phyloP scores from a whole-genome alignment of 2,797 vertebrate species.

The Sebastes paucispinis region DNA sequence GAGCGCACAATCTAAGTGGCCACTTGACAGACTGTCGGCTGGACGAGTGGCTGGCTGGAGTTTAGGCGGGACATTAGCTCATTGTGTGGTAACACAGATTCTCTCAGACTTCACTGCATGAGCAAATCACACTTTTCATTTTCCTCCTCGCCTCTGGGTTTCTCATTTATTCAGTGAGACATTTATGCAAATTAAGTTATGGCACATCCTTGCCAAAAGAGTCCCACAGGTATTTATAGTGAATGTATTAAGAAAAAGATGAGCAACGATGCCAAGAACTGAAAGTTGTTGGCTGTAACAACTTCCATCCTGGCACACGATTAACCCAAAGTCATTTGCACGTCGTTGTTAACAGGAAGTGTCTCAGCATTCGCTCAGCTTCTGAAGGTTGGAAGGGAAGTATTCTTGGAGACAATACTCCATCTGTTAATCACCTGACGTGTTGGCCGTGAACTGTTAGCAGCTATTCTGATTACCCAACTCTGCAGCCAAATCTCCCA shows the following conservation, averaged over 20 bases:
- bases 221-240: slow-evolving; percentile 39
- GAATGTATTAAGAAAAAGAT: slow-evolving; percentile 12
- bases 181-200: slow-evolving; percentile 39
- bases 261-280: slow-evolving; percentile 12
- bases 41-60: slow-evolving; percentile 29
- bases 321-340: slow-evolving; percentile 13
- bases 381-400: background rate
- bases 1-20: slow-evolving; percentile 18
- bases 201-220: slow-evolving; percentile 13
- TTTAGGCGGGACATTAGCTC: slow-evolving; percentile 28
- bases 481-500: slow-evolving; percentile 8
- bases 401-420: slow-evolving; percentile 12
- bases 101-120: background rate
- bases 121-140: background rate
- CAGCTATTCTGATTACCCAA: slow-evolving; percentile 1
- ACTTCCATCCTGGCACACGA: slow-evolving; percentile 15
- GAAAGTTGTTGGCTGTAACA: slow-evolving; percentile 7
- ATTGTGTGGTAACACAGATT: background rate
- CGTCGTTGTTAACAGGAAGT: background rate
- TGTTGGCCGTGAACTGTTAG: slow-evolving; percentile 4
- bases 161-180: slow-evolving; percentile 26
- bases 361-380: background rate
- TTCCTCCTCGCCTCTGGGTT: slow-evolving; percentile 9
- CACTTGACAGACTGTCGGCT: slow-evolving; percentile 32
- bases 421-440: slow-evolving; percentile 27